These are phyloP conservation scores for Aulostomus chinensis DNA, from an alignment of 2,797 vertebrate genomes.

Conservation along the genomic window DNA sequence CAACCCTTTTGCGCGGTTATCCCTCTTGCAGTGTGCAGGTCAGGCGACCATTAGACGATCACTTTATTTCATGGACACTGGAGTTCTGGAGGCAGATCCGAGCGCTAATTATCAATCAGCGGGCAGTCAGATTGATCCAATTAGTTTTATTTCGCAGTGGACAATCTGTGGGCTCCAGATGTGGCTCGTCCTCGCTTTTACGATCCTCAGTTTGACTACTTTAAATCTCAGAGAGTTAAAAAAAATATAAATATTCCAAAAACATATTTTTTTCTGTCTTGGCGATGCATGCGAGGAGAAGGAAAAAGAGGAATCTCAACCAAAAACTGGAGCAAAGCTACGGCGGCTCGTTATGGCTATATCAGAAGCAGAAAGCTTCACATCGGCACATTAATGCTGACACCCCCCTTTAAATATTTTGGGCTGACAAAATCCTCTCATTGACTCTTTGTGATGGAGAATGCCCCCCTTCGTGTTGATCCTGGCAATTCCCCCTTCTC, in stretches of 20 bases:
- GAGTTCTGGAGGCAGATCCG: slow-evolving; percentile 31
- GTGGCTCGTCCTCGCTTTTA: slow-evolving; percentile 39
- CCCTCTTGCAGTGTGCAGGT: slow-evolving; percentile 53
- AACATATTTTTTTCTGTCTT: slow-evolving; percentile 25
- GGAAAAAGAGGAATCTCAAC: slow-evolving; percentile 7
- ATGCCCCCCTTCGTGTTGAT: slow-evolving; percentile 79
- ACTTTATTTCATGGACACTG: slow-evolving; percentile 14
- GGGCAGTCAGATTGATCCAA: slow-evolving; percentile 63
- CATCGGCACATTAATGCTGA: slow-evolving; percentile 61
- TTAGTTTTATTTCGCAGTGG: slow-evolving; percentile 66
- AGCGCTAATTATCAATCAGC: slow-evolving; percentile 59
- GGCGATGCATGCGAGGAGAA: slow-evolving; percentile 24
- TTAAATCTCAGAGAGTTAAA: slow-evolving; percentile 32
- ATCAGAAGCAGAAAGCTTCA: slow-evolving; percentile 64
- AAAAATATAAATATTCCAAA: slow-evolving; percentile 20
- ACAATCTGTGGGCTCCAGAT: slow-evolving; percentile 31
- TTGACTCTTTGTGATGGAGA: slow-evolving; percentile 83
- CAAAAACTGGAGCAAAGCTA: slow-evolving; percentile 26
- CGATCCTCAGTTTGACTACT: slow-evolving; percentile 37
- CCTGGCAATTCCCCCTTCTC: slow-evolving; percentile 69
- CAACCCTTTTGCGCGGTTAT: slow-evolving; percentile 57
- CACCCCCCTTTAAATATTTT: slow-evolving; percentile 65
- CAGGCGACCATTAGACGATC: slow-evolving; percentile 49
- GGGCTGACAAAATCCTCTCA: slow-evolving; percentile 72
- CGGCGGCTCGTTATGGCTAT: slow-evolving; percentile 58